Base-by-base conservation (phyloP, 2,888 invertebrate genomes). In the Pachymerium ferrugineum region DNA sequence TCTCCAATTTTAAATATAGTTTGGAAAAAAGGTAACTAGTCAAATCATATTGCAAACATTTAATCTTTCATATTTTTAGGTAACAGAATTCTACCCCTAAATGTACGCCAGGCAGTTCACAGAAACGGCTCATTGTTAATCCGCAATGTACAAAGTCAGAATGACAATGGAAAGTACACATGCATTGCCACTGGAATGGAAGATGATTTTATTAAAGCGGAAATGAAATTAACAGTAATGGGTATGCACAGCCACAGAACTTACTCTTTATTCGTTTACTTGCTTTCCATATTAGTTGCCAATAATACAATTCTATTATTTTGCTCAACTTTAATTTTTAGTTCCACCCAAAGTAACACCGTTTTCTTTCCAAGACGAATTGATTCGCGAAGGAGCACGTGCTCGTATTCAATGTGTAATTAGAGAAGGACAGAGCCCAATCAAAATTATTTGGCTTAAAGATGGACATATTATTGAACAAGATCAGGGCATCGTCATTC, bases 371-470 rank as follows among this genome's bases (percentile, higher is more conserved):
- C 31, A 69, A 33, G 33, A 69, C 31, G 69, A 30, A 69, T 69
- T 31, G 29, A 54, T 54, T 25, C 54, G 14, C 22, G 54, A 54
- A 54, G 54, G 54, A 22, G 54, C 69, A 29, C 69, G 69, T 14
- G 69, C 69, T 4, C 30, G 69, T 29, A 69, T 69, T 30, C 69
- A 69, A n/a, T 73, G 73, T 69, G 31, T 73, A 12, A 38, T 73
- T 29, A 73, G 73, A 30, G 31, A 42, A 25, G 73, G 82, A 5
- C 81, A 82, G 76, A 78, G 80, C 35, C 82, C 82, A 22, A 79
- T 82, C 38, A 78, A 77, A 54, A 79, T 82, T 54, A 76, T 77
- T 33, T 82, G 82, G 82, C 78, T 79, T 30, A 81, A 81, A 75
- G 81, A 82, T 77, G 81, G 80, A 3, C 74, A 78, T 14, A 76